Evolutionary conservation across 2,888 invertebrate genomes (phyloP).

Genomic region (Drosophila borborema): DNA sequence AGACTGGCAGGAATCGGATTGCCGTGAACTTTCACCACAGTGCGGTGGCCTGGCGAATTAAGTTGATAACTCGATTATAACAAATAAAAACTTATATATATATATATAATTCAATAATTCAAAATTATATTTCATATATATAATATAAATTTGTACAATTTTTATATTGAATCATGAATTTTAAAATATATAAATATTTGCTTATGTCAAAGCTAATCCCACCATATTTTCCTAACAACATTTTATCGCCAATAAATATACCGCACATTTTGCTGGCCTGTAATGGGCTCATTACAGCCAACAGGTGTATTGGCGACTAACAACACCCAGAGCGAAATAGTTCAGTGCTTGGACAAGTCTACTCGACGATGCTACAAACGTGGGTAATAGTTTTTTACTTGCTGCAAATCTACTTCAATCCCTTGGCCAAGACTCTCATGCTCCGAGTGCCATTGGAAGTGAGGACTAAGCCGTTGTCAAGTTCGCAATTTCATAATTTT

Average conservation of each 20-base stretch:
- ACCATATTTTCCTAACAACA: neutral
- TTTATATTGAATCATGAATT: neutral
- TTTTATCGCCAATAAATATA: neutral
- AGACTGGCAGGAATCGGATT: conserved; percentile 29
- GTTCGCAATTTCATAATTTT: conserved; percentile 1
- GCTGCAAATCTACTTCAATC: neutral
- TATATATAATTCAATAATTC: too few relatives aligned
- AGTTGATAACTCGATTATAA: neutral
- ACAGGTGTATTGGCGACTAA: conserved; percentile 17
- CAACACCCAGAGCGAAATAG: too few relatives aligned
- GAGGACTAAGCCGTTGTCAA: neutral
- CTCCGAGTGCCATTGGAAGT: conserved; percentile 39
- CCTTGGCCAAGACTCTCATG: neutral
- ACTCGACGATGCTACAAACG: conserved; percentile 40
- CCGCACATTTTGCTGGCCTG: neutral
- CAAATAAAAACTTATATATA: neutral
- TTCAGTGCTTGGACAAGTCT: conserved; percentile 24
- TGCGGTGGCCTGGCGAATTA: conserved; percentile 6
- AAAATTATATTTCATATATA: too few relatives aligned
- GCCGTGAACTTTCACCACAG: neutral
- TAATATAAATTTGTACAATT: too few relatives aligned
- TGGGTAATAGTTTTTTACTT: conserved; percentile 8
- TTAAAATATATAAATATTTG: neutral
- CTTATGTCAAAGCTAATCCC: neutral
- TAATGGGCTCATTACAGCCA: conserved; percentile 17